phyloP scores from a whole-genome alignment of 2,888 invertebrate species.

The Eilema sororculum region DNA sequence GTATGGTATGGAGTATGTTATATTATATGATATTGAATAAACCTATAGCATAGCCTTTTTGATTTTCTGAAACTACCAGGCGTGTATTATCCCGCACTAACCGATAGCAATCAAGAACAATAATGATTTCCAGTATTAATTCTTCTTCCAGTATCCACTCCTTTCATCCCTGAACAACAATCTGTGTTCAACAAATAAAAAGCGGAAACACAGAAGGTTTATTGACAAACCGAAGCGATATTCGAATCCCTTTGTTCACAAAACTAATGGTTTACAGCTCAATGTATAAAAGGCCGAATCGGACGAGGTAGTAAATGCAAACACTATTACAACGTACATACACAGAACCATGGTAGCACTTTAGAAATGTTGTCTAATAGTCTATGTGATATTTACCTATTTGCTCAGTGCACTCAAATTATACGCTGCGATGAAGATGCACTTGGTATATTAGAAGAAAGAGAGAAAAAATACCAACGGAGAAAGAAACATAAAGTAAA shows the following conservation, averaged over 20 bases:
- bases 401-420: too few relatives aligned
- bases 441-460: too few relatives aligned
- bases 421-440: background rate
- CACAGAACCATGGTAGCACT: background rate
- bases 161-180: background rate
- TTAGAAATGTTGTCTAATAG: background rate
- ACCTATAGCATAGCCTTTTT: too few relatives aligned
- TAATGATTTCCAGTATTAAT: background rate
- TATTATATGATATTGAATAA: too few relatives aligned
- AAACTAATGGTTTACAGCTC: conserved; percentile 10
- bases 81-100: too few relatives aligned
- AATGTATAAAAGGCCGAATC: background rate
- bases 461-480: too few relatives aligned
- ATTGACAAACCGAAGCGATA: conserved; percentile 6
- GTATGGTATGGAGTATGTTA: too few relatives aligned
- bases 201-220: background rate
- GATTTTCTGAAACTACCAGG: too few relatives aligned
- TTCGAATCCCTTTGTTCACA: conserved; percentile 3
- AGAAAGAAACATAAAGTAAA: background rate
- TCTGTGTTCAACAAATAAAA: background rate
- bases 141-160: background rate
- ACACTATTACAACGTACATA: background rate
- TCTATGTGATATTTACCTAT: background rate
- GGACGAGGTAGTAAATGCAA: background rate
- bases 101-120: too few relatives aligned